Percentiles rank a stretch among this genome's conserved stretches.
Evolutionary conservation across 1,140 invertebrate species (phyloP).

Genomic region (Listronotus oregonensis): DNA sequence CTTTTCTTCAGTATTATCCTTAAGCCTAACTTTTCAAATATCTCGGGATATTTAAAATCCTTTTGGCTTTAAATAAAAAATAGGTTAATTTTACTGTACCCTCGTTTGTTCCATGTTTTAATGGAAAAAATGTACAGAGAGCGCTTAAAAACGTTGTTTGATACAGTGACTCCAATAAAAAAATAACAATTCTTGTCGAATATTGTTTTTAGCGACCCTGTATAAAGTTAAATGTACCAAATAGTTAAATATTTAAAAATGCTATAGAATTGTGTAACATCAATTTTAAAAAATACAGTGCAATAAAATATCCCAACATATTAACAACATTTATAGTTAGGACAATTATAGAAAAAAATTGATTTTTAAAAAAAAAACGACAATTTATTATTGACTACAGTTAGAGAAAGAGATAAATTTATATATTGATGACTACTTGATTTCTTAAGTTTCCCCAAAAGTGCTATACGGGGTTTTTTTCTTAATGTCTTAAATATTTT

Average conservation of each 20-base stretch:
- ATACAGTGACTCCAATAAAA: conserved; percentile 7
- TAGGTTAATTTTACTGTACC: not conserved
- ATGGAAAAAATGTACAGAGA: conserved; percentile 6
- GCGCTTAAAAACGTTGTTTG: not conserved
- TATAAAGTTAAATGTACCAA: conserved; percentile 9
- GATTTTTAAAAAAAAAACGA: no score
- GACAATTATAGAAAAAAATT: no score
- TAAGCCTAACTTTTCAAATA: not conserved
- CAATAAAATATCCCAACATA: no score
- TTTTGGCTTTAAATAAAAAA: not conserved
- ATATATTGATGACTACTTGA: no score
- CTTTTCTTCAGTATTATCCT: no score
- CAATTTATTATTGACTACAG: no score
- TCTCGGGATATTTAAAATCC: not conserved
- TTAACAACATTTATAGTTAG: no score
- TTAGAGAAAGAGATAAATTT: no score
- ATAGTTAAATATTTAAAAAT: conserved; percentile 11
- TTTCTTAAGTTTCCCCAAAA: no score
- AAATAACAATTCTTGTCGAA: not conserved
- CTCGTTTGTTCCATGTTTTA: conserved; percentile 31
- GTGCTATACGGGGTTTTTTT: no score
- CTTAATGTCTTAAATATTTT: no score
- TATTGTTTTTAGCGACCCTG: not conserved
- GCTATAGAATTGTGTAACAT: conserved; percentile 8
- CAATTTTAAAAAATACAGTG: not conserved